Evolutionary conservation across 2,113 vertebrate genomes (phyloP).

Genomic region (Oryzias melastigma): DNA sequence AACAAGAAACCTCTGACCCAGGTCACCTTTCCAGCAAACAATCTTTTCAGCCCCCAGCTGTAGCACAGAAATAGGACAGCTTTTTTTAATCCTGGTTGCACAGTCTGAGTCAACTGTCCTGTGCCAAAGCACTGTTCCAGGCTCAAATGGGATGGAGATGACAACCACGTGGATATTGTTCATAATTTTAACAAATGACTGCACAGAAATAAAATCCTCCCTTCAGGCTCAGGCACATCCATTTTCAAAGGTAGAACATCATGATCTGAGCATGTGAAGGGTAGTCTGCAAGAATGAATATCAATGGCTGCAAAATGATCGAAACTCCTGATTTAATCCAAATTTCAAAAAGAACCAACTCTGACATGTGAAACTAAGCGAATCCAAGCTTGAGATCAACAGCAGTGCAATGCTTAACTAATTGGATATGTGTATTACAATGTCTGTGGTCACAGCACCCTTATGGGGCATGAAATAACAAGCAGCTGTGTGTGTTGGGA

Average conservation of each 20-base stretch:
- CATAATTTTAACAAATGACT: constrained; percentile 39
- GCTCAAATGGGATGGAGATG: constrained; percentile 46
- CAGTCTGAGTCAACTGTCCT: constrained; percentile 46
- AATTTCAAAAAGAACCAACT: no score
- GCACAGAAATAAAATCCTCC: constrained; percentile 40
- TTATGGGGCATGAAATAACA: constrained; percentile 80
- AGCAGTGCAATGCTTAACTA: constrained; percentile 69
- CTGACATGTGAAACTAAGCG: constrained; percentile 30
- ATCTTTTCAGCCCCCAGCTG: constrained; percentile 68
- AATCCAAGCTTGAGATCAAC: constrained; percentile 59
- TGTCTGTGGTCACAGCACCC: constrained; percentile 72
- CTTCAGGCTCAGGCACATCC: constrained; percentile 3
- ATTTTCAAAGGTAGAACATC: no score
- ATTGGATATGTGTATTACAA: constrained; percentile 80
- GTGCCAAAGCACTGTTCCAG: constrained; percentile 53
- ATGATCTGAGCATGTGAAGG: no score
- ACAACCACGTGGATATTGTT: constrained; percentile 45
- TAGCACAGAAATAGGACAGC: constrained; percentile 64
- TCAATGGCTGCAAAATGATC: no score
- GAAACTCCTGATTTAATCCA: no score
- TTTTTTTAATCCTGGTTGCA: constrained; percentile 62
- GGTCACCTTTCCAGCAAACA: constrained; percentile 67
- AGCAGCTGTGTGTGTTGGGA: constrained; percentile 73
- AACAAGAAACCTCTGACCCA: constrained; percentile 66
- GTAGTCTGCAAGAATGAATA: no score